phyloP scores from a whole-genome alignment of 2,113 vertebrate genomes.

The Laticauda laticaudata region DNA sequence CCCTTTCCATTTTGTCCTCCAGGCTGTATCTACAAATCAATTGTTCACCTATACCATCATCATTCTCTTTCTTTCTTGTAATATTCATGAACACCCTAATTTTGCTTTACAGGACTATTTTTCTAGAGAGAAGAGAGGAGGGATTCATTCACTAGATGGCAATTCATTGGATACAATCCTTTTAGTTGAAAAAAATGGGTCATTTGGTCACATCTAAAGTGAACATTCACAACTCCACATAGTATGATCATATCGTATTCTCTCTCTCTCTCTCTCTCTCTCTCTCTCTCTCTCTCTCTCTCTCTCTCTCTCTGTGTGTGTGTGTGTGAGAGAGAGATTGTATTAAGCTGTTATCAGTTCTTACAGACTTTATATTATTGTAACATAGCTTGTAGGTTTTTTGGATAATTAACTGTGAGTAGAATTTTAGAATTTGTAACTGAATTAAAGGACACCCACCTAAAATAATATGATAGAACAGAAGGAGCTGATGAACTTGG shows the following conservation, averaged over 20 bases:
- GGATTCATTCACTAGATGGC: neutral
- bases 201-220: neutral
- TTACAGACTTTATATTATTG: neutral
- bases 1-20: neutral
- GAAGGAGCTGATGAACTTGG: neutral
- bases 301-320: too few species aligned
- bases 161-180: neutral
- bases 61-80: neutral
- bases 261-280: too few species aligned
- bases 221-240: neutral
- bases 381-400: neutral
- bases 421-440: accelerated
- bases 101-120: neutral
- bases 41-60: neutral
- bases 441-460: neutral
- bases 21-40: neutral
- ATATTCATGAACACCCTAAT: neutral
- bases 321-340: neutral
- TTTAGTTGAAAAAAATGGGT: neutral
- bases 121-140: neutral
- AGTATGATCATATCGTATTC: neutral
- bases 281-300: too few species aligned
- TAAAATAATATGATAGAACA: neutral
- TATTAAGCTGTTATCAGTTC: neutral
- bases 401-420: neutral